Base-by-base conservation (phyloP, 2,113 vertebrate species). In the Cebus imitator region DNA sequence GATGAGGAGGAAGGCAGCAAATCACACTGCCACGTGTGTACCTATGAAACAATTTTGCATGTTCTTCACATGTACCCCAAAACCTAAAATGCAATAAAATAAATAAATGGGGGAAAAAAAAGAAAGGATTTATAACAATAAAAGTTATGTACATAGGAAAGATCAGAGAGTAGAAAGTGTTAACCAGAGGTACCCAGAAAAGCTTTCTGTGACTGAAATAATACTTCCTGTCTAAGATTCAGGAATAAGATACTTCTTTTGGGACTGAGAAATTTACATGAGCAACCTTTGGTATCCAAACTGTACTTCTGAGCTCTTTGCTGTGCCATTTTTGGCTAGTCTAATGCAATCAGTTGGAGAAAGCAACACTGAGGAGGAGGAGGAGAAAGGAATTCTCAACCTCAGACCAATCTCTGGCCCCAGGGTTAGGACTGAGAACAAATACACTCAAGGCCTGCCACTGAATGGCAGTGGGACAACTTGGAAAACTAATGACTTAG, bases 211-310 rank as follows among this genome's bases (percentile, higher is more conserved):
- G 85, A 37, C 3, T 68, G 64, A 94, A 70, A 12, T 81, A 88
- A 8, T 37, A 84, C 11, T 95, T 94, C 45, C 37, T 30, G 45
- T 48, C n/a, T 27, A 55, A 35, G 14, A 21, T 68, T 94, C 30
- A 70, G 68, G 87, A 84, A 78, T 92, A 92, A 87, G 35, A 83
- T 37, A 16, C 45, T 95, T 95, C 85, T 92, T 73, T 43, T 66
- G 75, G 32, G 83, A 70, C 58, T 86, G 50, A 40, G 84, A 96
- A 90, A 45, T 73, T 57, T 84, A 48, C 52, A 81, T 35, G 48
- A 92, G 85, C 72, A 91, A 87, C 5, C 52, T 78, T 14, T 91
- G 93, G 73, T 72, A 88, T 30, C 93, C 50, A 78, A 66, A 66
- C 0, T 50, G 27, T 52, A 70, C 58, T 11, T 21, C 27, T 23